Percentiles rank a stretch among this genome's conserved stretches.
phyloP scores from a whole-genome alignment of 2,888 invertebrate species.

The Boloria selene region DNA sequence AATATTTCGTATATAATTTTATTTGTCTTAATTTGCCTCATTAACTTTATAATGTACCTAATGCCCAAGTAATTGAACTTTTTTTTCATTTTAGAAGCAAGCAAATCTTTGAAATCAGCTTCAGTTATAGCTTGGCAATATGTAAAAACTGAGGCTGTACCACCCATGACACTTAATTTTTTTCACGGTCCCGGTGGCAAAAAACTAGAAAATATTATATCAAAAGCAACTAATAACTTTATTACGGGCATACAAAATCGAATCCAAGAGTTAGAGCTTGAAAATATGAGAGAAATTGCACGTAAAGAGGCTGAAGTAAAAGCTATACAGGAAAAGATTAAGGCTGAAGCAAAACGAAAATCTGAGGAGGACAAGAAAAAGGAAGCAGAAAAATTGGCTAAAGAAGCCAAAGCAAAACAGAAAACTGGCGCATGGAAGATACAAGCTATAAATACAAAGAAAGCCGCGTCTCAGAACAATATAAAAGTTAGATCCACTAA shows the following conservation, averaged over 20 bases:
- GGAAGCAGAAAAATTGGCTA: constrained; percentile 37
- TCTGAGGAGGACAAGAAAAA: constrained; percentile 46
- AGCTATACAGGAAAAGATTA: constrained; percentile 52
- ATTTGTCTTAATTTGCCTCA: not conserved
- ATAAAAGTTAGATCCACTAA: not conserved
- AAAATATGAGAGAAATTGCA: constrained; percentile 45
- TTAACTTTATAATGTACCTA: not conserved
- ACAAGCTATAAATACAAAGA: constrained; percentile 33
- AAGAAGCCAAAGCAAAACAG: constrained; percentile 39
- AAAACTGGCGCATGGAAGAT: constrained; percentile 26
- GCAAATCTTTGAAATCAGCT: constrained; percentile 49
- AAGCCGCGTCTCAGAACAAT: constrained; percentile 35
- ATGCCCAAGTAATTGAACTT: constrained; percentile 2
- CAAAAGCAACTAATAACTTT: constrained; percentile 45
- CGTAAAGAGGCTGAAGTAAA: constrained; percentile 52
- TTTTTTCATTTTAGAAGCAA: constrained; percentile 53
- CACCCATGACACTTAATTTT: constrained; percentile 58
- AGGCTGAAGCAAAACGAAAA: constrained; percentile 50
- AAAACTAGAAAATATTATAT: constrained; percentile 52
- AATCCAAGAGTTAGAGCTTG: constrained; percentile 56
- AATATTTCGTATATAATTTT: not conserved
- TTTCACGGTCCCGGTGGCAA: constrained; percentile 57
- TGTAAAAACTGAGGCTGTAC: constrained; percentile 66
- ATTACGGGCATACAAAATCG: constrained; percentile 47
- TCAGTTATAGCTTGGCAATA: constrained; percentile 61